A percentile compares a stretch with the other conserved stretches of the same genome.
phyloP scores from a whole-genome alignment of 1,140 invertebrate species.

The Macrobrachium rosenbergii region DNA sequence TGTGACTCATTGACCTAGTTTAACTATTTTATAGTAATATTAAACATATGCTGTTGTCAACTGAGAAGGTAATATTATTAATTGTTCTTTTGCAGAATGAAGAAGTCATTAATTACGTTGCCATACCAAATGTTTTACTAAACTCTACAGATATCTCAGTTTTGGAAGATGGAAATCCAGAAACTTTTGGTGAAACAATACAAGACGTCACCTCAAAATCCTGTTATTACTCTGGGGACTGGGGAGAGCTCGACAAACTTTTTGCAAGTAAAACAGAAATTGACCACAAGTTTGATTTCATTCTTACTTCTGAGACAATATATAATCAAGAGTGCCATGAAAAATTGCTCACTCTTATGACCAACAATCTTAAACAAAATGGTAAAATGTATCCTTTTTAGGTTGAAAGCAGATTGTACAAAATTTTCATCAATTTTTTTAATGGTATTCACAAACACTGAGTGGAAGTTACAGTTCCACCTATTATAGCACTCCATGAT shows the following conservation, averaged over 20 bases:
- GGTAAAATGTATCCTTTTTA: constrained; percentile 76
- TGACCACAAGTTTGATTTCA: constrained; percentile 80
- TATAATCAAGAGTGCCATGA: constrained; percentile 85
- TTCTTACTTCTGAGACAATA: constrained; percentile 91
- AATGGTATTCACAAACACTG: no score
- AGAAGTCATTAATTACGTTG: constrained; percentile 81
- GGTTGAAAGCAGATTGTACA: background rate
- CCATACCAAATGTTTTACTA: constrained; percentile 83
- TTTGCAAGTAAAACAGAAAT: background rate
- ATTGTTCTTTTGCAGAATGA: constrained; percentile 76
- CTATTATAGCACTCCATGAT: no score
- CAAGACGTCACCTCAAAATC: constrained; percentile 69
- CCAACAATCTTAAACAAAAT: constrained; percentile 76
- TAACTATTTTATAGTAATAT: background rate
- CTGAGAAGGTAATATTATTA: background rate
- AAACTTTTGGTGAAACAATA: constrained; percentile 72
- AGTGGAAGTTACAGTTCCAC: no score
- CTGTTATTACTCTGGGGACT: constrained; percentile 55
- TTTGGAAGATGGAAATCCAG: constrained; percentile 69
- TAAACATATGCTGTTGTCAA: background rate
- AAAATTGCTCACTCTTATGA: constrained; percentile 81
- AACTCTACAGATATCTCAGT: constrained; percentile 75
- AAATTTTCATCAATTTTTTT: no score
- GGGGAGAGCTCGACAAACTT: constrained; percentile 36
- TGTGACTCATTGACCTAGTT: no score